These are phyloP conservation scores for Enteromius paludinosus DNA, from an alignment of 2,797 vertebrate species.

Conservation along the genomic window DNA sequence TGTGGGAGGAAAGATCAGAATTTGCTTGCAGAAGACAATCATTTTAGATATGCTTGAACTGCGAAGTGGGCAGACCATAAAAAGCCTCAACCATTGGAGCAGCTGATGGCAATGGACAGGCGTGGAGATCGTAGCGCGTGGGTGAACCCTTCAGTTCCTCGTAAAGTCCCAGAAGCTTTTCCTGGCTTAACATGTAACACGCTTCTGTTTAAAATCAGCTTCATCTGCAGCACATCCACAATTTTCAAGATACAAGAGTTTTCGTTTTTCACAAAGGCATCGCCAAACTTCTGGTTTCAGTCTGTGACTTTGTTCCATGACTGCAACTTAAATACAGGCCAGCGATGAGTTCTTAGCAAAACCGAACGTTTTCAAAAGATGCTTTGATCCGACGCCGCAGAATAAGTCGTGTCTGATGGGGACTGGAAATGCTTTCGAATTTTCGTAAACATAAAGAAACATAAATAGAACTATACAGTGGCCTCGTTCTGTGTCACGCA, in stretches of 20 bases:
- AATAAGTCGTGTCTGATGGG: background rate
- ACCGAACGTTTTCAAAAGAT: slow-evolving; percentile 4
- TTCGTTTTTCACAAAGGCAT: slow-evolving; percentile 33
- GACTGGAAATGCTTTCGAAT: background rate
- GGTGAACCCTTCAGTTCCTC: slow-evolving; percentile 19
- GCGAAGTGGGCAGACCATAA: slow-evolving; percentile 66
- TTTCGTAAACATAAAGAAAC: background rate
- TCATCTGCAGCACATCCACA: background rate
- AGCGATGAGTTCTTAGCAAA: background rate
- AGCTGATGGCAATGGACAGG: slow-evolving; percentile 75
- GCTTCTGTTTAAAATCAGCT: slow-evolving; percentile 31
- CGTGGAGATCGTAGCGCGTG: slow-evolving; percentile 66
- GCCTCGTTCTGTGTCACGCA: background rate
- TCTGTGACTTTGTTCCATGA: slow-evolving; percentile 14
- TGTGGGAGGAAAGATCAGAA: slow-evolving; percentile 58
- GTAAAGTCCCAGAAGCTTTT: slow-evolving; percentile 11
- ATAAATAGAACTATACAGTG: background rate
- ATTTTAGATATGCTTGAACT: slow-evolving; percentile 65
- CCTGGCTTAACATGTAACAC: background rate
- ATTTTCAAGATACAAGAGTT: background rate
- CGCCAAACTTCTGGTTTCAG: slow-evolving; percentile 16
- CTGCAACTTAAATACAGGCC: background rate
- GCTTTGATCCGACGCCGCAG: slow-evolving; percentile 13
- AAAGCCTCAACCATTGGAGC: slow-evolving; percentile 70
- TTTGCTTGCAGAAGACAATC: slow-evolving; percentile 63